A percentile compares a stretch with the other conserved stretches of the same genome.
These are phyloP conservation scores for Sciurus niger DNA, from an alignment of 2,113 vertebrate genomes.

Conservation along the genomic window DNA sequence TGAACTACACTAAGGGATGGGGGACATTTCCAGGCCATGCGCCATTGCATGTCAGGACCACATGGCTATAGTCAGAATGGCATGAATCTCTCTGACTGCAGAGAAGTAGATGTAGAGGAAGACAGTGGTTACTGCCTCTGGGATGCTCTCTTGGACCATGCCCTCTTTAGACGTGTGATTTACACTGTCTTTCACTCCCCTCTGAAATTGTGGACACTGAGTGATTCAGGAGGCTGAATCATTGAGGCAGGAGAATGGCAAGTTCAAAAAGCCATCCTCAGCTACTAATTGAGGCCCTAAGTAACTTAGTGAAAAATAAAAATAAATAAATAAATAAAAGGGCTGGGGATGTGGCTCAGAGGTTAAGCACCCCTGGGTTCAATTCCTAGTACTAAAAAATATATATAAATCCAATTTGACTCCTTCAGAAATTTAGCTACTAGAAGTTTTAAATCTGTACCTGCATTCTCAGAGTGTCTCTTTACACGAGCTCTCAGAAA, in stretches of 20 bases:
- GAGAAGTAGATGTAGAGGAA: background rate
- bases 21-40: background rate
- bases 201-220: background rate
- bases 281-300: no score
- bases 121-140: background rate
- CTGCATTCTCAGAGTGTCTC: background rate
- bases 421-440: slow-evolving; percentile 30
- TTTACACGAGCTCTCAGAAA: background rate
- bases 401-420: background rate
- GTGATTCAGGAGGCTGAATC: no score
- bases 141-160: background rate
- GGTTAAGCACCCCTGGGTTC: no score
- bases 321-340: no score
- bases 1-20: background rate
- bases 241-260: no score
- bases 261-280: no score
- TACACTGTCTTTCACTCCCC: background rate
- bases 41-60: background rate
- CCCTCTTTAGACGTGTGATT: slow-evolving; percentile 50
- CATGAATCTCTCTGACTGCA: background rate
- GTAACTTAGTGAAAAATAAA: no score
- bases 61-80: accelerated
- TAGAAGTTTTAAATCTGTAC: background rate
- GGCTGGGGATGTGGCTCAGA: no score
- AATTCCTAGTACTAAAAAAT: no score